Conservation (phyloP, 2,797 vertebrate genomes). For the Ficedula albicollis region DNA sequence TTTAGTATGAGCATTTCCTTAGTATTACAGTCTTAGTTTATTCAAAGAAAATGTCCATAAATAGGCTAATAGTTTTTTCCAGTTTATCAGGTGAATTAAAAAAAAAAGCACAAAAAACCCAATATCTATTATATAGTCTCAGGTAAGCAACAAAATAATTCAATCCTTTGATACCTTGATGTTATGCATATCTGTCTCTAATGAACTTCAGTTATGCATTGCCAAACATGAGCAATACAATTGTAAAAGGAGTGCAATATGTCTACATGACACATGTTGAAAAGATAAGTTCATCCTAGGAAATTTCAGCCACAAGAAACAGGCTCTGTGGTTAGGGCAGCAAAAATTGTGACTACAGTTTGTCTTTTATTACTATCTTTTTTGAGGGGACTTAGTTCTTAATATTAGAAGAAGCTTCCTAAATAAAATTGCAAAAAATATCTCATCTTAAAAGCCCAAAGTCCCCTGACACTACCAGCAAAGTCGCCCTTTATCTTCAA, state of each 20-base stretch:
- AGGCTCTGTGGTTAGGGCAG: background rate
- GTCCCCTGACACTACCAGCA: background rate
- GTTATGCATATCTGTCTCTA: background rate
- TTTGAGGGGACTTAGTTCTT: background rate
- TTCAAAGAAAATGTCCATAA: background rate
- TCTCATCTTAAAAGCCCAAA: background rate
- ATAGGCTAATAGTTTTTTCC: background rate
- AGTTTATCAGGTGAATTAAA: background rate
- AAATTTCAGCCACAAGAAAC: background rate
- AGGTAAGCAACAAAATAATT: background rate
- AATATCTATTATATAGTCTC: background rate
- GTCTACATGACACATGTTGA: background rate
- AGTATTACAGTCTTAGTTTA: background rate
- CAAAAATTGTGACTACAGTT: background rate
- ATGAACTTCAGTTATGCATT: background rate
- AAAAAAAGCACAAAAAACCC: background rate
- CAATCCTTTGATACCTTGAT: background rate
- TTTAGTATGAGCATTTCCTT: background rate
- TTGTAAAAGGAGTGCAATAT: background rate
- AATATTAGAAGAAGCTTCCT: background rate
- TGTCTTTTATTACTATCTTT: background rate
- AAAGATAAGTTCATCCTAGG: background rate
- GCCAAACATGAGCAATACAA: background rate
- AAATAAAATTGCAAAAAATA: background rate
- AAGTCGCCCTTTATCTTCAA: background rate